These are phyloP conservation scores for Esox niger DNA, from an alignment of 2,113 vertebrate species.

Conservation along the genomic window DNA sequence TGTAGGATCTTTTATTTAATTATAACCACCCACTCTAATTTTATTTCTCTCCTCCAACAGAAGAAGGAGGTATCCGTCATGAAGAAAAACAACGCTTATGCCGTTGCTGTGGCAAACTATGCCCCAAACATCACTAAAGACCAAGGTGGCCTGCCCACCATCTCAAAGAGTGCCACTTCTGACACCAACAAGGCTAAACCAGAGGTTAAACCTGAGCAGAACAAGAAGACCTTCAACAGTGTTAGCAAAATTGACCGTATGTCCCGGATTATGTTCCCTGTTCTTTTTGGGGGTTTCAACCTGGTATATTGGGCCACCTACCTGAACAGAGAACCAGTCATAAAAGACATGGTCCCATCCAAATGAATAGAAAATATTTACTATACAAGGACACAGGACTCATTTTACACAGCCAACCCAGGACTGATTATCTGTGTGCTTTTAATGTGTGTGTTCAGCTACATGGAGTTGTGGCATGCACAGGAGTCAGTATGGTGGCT, in stretches of 20 bases:
- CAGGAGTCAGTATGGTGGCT: background rate
- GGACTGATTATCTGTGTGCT: constrained; percentile 78
- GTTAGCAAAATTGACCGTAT: constrained; percentile 97
- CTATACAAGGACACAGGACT: constrained; percentile 27
- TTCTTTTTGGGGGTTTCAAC: constrained; percentile 92
- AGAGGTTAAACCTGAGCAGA: constrained; percentile 81
- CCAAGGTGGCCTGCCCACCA: constrained; percentile 83
- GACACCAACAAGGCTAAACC: constrained; percentile 80
- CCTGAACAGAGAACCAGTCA: constrained; percentile 84
- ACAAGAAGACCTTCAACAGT: constrained; percentile 95
- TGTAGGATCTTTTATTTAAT: background rate
- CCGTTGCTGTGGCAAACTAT: constrained; percentile 92
- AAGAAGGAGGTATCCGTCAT: constrained; percentile 89
- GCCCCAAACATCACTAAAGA: constrained; percentile 89
- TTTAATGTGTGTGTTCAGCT: constrained; percentile 25
- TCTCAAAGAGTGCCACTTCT: constrained; percentile 84
- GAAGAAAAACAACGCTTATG: constrained; percentile 96
- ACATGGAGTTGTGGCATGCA: background rate
- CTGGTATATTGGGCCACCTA: constrained; percentile 96
- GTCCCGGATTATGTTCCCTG: constrained; percentile 94
- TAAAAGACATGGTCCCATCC: constrained; percentile 79
- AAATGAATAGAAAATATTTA: constrained; percentile 49
- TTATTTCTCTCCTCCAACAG: constrained; percentile 63
- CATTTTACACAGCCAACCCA: constrained; percentile 75
- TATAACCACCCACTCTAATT: background rate